phyloP scores from a whole-genome alignment of 2,888 invertebrate species.

The Laothoe populi region DNA sequence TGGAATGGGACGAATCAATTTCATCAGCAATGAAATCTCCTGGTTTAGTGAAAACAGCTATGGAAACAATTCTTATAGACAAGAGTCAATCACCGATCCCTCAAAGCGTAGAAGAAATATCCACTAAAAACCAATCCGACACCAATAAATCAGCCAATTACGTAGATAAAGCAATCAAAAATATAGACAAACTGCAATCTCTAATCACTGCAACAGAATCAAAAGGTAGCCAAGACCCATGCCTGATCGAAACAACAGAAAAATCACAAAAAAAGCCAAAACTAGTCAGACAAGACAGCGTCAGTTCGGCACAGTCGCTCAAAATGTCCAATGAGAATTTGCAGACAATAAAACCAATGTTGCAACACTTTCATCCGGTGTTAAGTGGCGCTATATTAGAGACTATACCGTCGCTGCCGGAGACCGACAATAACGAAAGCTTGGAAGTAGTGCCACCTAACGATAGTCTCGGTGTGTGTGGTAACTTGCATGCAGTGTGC shows the following conservation, averaged over 20 bases:
- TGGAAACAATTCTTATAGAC: constrained; percentile 80
- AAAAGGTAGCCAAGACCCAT: constrained; percentile 9
- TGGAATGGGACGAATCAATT: neutral
- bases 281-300: constrained; percentile 68
- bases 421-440: constrained; percentile 61
- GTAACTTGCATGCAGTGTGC: constrained; percentile 84
- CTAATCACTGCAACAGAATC: neutral
- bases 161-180: constrained; percentile 36
- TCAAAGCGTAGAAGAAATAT: neutral
- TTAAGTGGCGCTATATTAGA: constrained; percentile 69
- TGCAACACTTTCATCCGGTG: constrained; percentile 70
- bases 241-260: neutral
- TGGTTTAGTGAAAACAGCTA: constrained; percentile 66
- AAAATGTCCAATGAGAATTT: constrained; percentile 71
- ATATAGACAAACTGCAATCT: constrained; percentile 9
- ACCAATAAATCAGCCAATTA: constrained; percentile 27
- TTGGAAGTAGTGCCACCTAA: constrained; percentile 70
- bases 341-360: constrained; percentile 60
- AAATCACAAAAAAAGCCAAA: constrained; percentile 45
- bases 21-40: constrained; percentile 28
- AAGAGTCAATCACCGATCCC: constrained; percentile 59
- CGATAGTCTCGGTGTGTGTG: constrained; percentile 83
- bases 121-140: constrained; percentile 28
- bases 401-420: constrained; percentile 76
- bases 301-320: constrained; percentile 64